Evolutionary conservation across 1,140 invertebrate species (phyloP).

Genomic region (Pseudachorutes palmiensis): DNA sequence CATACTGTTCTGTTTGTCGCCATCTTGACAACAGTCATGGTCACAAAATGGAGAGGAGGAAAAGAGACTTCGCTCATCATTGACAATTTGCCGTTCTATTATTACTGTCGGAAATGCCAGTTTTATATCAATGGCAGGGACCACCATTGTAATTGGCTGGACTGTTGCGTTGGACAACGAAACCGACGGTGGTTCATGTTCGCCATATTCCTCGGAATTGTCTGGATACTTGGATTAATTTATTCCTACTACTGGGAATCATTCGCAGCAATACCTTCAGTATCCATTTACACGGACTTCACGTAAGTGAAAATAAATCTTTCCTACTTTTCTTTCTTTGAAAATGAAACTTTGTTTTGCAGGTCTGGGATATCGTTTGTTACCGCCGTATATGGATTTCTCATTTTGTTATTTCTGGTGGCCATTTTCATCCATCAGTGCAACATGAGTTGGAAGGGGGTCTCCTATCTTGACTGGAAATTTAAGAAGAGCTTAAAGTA

Average conservation of each 20-base stretch:
- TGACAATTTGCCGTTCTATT: constrained; percentile 35
- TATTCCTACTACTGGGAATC: constrained; percentile 20
- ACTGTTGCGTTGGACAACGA: constrained; percentile 26
- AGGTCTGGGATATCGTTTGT: constrained; percentile 26
- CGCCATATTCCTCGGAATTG: constrained; percentile 5
- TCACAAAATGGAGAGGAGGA: constrained; percentile 11
- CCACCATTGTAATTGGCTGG: constrained; percentile 48
- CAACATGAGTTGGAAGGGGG: constrained; percentile 23
- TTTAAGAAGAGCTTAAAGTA: constrained; percentile 13
- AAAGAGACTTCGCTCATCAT: constrained; percentile 34
- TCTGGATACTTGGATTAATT: constrained; percentile 14
- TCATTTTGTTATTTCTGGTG: constrained; percentile 23
- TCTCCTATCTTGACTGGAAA: constrained; percentile 33
- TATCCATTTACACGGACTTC: constrained; percentile 15
- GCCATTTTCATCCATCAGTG: constrained; percentile 25
- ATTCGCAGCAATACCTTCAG: constrained; percentile 11
- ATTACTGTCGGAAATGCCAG: constrained; percentile 45
- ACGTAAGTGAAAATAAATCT: constrained; percentile 13
- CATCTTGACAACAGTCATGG: constrained; percentile 28
- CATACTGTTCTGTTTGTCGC: constrained; percentile 34
- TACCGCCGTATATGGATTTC: constrained; percentile 21
- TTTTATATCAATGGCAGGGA: constrained; percentile 44
- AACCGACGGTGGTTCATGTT: constrained; percentile 26
- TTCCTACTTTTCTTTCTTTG: constrained; percentile 12
- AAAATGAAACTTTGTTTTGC: too few species aligned